phyloP scores from a whole-genome alignment of 1,140 invertebrate species.

The Cepaea nemoralis region DNA sequence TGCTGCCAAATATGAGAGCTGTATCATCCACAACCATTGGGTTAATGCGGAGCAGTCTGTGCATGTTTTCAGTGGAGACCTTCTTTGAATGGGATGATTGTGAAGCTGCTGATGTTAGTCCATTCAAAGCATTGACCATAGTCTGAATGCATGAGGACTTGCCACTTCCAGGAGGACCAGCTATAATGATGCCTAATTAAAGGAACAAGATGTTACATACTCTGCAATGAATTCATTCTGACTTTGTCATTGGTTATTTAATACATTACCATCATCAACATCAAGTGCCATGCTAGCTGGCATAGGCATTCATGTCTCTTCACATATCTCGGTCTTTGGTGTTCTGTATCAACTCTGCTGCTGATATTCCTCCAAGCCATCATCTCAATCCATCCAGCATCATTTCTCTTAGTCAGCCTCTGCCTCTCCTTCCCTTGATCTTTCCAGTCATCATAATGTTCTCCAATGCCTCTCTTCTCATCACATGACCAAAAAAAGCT shows the following conservation, averaged over 20 bases:
- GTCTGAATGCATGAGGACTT: constrained; percentile 70
- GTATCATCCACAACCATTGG: constrained; percentile 70
- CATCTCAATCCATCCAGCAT: no score
- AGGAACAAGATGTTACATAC: background rate
- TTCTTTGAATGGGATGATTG: constrained; percentile 53
- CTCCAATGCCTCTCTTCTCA: no score
- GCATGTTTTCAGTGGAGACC: constrained; percentile 58
- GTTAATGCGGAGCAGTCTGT: constrained; percentile 69
- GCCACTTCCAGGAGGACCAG: constrained; percentile 70
- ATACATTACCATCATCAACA: background rate
- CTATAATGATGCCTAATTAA: constrained; percentile 67
- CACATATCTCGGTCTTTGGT: no score
- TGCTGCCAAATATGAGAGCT: constrained; percentile 68
- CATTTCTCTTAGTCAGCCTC: no score
- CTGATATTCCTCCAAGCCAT: no score
- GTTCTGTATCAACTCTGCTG: no score
- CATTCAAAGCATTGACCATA: constrained; percentile 66
- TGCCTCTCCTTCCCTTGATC: no score
- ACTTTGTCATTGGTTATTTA: background rate
- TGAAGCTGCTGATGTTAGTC: constrained; percentile 52
- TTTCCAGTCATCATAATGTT: no score
- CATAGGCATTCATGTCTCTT: no score
- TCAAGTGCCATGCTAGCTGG: no score
- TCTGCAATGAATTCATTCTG: background rate
- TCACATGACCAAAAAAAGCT: no score